Base-by-base conservation (phyloP, 2,888 invertebrate genomes). In the Clanis bilineata region DNA sequence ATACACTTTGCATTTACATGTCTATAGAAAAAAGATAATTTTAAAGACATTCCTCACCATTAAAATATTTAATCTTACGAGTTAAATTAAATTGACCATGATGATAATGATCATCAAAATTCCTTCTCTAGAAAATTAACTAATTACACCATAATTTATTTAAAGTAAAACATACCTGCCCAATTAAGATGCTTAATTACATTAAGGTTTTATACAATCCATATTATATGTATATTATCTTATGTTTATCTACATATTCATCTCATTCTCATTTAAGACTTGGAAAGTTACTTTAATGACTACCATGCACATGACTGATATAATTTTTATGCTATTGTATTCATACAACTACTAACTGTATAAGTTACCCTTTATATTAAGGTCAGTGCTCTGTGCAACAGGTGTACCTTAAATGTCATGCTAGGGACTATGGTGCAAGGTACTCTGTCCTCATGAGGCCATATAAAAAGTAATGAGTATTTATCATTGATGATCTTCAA, bases 331-430 rank as follows among this genome's bases (percentile, higher is more conserved):
- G 7, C 23, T 38, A 22, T 56, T 56, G 18, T 41, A 2, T 18
- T 1, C 6, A 10, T 9, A 51, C 32, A 32, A 51, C 51, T 51
- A 32, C 32, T 51, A 32, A 51, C 51, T 51, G 51, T 51, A 25
- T 4, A 41, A 41, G 18, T 51, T 28, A 51, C 18, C 51, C 51
- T 32, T 51, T 62, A 32, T 38, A 61, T 55, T 55, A 39, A 38
- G 59, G 45, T 23, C 44, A 21, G 32, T 43, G n/a, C 7, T 28
- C 39, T 63, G 61, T 41, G 18, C 41, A 63, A 63, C 61, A 41
- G 56, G 59, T 55, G 44, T 32, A 32, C 10, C 10, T 51, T 18
- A 51, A 32, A 51, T 10, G 41, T 41, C 28, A 32, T 0, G n/a
- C n/a, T n/a, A n/a, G n/a, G n/a, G n/a, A n/a, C n/a, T n/a, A n/a